Evolutionary conservation across 2,113 vertebrate genomes (phyloP).

Genomic region (Stigmatopora nigra): DNA sequence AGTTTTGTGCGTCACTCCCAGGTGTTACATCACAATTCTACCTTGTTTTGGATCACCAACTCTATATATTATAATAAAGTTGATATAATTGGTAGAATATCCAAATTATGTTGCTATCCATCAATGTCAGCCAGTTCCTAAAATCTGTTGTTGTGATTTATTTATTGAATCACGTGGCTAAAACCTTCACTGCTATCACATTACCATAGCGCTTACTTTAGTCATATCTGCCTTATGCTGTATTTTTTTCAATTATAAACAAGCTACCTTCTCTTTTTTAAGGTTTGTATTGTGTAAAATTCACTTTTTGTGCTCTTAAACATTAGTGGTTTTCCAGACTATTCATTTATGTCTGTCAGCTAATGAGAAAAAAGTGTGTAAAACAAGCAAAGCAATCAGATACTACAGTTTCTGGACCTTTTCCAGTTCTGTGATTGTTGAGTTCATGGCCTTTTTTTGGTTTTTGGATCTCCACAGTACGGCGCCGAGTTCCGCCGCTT

Average conservation of each 20-base stretch:
- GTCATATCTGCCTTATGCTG: background rate
- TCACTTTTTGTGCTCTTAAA: background rate
- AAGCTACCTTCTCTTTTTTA: background rate
- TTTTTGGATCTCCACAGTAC: conserved; percentile 71
- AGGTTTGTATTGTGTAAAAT: background rate
- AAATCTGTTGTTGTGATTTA: conserved; percentile 18
- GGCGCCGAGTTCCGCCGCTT: conserved; percentile 96
- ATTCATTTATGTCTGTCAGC: no score
- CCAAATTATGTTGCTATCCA: background rate
- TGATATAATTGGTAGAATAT: conserved; percentile 21
- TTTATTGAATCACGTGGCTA: conserved; percentile 32
- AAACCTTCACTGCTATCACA: conserved; percentile 33
- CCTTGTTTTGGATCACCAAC: background rate
- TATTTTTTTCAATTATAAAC: background rate
- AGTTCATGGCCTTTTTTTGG: background rate
- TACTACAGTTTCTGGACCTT: no score
- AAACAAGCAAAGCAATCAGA: no score
- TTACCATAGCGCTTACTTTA: background rate
- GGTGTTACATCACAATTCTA: background rate
- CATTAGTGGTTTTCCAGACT: no score
- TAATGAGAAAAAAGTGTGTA: no score
- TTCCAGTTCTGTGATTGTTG: background rate
- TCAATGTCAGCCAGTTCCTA: conserved; percentile 9
- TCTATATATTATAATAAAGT: background rate
- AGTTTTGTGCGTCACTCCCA: background rate